Conservation (phyloP, 2,113 vertebrate species). For the Lipotes vexillifer region DNA sequence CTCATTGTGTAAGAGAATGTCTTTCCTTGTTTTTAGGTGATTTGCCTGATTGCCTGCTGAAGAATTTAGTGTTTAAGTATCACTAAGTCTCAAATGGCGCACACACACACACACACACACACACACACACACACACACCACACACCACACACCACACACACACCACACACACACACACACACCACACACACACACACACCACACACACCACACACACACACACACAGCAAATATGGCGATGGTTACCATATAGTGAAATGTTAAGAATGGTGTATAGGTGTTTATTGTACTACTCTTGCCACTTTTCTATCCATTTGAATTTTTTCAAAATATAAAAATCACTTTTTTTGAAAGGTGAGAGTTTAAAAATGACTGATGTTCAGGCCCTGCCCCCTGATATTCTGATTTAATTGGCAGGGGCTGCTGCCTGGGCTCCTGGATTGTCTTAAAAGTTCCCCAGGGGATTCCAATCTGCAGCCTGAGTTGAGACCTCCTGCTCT, state of each 20-base stretch:
- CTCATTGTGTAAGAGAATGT: background rate
- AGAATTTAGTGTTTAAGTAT: background rate
- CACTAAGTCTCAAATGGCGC: background rate
- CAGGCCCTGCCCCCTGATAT: background rate
- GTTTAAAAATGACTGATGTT: background rate
- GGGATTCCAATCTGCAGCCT: background rate
- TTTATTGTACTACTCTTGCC: background rate
- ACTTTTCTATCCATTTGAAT: background rate
- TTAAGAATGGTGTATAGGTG: background rate
- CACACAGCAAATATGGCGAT: background rate
- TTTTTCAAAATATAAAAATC: background rate
- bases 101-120: background rate
- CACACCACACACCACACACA: background rate
- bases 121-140: background rate
- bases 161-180: background rate
- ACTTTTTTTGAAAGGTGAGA: background rate
- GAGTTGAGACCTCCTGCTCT: background rate
- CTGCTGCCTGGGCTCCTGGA: background rate
- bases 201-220: background rate
- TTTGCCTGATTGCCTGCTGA: background rate
- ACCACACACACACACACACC: background rate
- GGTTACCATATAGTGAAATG: background rate
- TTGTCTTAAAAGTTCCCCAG: background rate
- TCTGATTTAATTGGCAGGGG: background rate
- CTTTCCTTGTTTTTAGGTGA: background rate